Percentiles rank a stretch among this genome's conserved stretches.
These are phyloP conservation scores for Pseudococcus longispinus DNA, from an alignment of 2,888 invertebrate species.

Conservation along the genomic window DNA sequence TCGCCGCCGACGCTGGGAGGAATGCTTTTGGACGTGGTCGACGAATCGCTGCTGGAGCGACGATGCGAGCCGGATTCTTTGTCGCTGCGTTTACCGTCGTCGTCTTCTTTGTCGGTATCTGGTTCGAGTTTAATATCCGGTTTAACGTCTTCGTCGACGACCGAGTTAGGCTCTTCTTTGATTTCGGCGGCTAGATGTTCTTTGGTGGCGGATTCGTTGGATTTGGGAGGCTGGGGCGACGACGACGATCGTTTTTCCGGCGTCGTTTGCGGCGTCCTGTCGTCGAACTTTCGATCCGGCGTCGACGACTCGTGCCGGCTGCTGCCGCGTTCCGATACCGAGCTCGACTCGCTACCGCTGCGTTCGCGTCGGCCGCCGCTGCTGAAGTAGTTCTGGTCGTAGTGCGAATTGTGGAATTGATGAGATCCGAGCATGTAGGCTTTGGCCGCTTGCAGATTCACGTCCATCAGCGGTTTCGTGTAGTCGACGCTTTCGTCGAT, in stretches of 20 bases:
- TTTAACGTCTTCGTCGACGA: conserved; percentile 64
- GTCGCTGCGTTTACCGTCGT: conserved; percentile 7
- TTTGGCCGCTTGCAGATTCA: conserved; percentile 66
- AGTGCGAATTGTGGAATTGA: conserved; percentile 63
- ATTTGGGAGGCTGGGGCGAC: conserved; percentile 65
- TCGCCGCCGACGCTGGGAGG: conserved; percentile 55
- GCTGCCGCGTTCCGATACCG: conserved; percentile 82
- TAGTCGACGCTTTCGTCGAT: conserved; percentile 94
- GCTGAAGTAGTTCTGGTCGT: conserved; percentile 60
- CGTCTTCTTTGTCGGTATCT: conserved; percentile 62
- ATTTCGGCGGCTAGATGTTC: conserved; percentile 58
- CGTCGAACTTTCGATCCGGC: conserved; percentile 76
- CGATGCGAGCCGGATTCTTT: conserved; percentile 38
- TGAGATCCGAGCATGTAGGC: conserved; percentile 85
- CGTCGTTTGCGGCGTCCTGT: conserved; percentile 70
- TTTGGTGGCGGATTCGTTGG: conserved; percentile 64
- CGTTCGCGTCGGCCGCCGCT: conserved; percentile 73
- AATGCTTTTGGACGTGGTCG: conserved; percentile 62
- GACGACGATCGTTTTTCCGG: conserved; percentile 73
- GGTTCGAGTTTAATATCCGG: conserved; percentile 58
- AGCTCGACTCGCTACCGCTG: conserved; percentile 88
- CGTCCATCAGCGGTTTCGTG: conserved; percentile 87
- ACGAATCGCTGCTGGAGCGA: conserved; percentile 52
- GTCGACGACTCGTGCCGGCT: conserved; percentile 82
- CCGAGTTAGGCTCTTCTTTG: conserved; percentile 61